Conservation (phyloP, 2,888 invertebrate genomes). For the Odontocerum albicorne region DNA sequence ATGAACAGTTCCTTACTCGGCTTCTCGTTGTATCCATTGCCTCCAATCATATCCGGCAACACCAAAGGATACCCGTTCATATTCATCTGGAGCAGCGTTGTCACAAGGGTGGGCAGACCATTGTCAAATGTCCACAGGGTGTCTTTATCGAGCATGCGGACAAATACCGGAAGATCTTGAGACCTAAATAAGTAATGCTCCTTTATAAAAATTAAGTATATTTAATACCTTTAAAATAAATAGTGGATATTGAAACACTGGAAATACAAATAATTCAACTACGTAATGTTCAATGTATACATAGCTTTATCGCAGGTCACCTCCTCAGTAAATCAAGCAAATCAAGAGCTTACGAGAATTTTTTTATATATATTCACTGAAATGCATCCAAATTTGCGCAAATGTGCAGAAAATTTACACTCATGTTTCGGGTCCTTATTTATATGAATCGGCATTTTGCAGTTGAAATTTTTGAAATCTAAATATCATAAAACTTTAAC, state of each 20-base stretch:
- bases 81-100: slow-evolving; percentile 67
- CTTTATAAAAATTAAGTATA: background rate
- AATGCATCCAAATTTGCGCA: too few relatives aligned
- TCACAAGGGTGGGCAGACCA: slow-evolving; percentile 72
- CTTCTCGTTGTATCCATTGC: slow-evolving; percentile 62
- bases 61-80: slow-evolving; percentile 71
- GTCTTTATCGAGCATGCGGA: slow-evolving; percentile 79
- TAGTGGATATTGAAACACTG: too few relatives aligned
- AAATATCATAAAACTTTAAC: too few relatives aligned
- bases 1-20: slow-evolving; percentile 69
- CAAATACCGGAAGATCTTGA: slow-evolving; percentile 70
- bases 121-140: slow-evolving; percentile 69
- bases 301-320: too few relatives aligned
- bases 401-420: too few relatives aligned
- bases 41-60: slow-evolving; percentile 80
- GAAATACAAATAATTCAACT: too few relatives aligned
- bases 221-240: background rate
- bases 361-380: too few relatives aligned
- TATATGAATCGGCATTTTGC: too few relatives aligned
- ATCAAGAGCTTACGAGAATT: too few relatives aligned
- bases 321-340: background rate
- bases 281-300: too few relatives aligned
- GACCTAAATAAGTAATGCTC: slow-evolving; percentile 48
- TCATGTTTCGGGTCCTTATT: too few relatives aligned
- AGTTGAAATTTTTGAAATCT: too few relatives aligned